A percentile compares a stretch with the other conserved stretches of the same genome.
phyloP scores from a whole-genome alignment of 2,888 invertebrate species.

The Folsomia candida region DNA sequence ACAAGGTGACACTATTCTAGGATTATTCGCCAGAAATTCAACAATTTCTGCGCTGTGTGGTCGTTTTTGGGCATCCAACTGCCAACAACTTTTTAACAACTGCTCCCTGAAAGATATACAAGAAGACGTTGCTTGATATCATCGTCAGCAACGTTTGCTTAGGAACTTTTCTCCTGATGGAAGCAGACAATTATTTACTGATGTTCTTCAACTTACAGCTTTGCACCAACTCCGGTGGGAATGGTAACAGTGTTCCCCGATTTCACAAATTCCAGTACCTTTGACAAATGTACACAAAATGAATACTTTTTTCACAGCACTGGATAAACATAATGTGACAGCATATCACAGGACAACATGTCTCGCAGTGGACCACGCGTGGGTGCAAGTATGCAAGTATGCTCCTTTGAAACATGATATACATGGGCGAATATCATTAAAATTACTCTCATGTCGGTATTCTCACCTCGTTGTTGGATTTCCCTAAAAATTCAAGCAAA shows the following conservation, averaged over 20 bases:
- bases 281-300: background rate
- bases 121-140: background rate
- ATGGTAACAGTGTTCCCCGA: constrained; percentile 69
- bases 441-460: no score
- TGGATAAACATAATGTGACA: no score
- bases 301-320: no score
- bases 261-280: constrained; percentile 68
- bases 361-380: no score
- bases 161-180: background rate
- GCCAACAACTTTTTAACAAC: constrained; percentile 78
- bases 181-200: no score
- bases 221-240: constrained; percentile 74
- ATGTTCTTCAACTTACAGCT: constrained; percentile 66
- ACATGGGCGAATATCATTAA: no score
- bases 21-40: constrained; percentile 74
- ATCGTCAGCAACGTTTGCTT: background rate
- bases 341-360: no score
- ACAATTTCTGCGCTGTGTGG: constrained; percentile 77
- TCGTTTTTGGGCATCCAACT: constrained; percentile 65
- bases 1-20: constrained; percentile 73
- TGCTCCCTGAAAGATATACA: constrained; percentile 61
- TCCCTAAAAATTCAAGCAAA: background rate
- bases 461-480: constrained; percentile 4
- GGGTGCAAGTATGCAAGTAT: no score
- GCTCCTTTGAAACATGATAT: no score